Conservation (phyloP, 1,140 invertebrate genomes). For the Achatina immaculata region DNA sequence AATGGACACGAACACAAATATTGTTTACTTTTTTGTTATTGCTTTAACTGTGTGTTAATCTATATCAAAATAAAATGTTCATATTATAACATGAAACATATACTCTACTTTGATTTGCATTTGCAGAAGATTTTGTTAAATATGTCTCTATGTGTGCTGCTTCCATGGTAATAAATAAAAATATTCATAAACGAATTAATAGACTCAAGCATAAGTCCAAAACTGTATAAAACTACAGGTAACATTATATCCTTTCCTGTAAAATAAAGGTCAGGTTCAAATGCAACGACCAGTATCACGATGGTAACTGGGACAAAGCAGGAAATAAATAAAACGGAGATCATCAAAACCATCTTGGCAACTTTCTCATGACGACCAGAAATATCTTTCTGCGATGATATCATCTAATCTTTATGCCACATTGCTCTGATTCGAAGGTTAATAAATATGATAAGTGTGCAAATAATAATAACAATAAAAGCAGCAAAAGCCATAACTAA, state of each 20-base stretch:
- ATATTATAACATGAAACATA: too few species aligned
- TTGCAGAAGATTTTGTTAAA: background rate
- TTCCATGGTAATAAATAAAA: conserved; percentile 20
- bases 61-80: too few species aligned
- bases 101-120: too few species aligned
- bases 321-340: background rate
- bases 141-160: background rate
- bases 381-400: background rate
- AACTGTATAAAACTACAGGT: background rate
- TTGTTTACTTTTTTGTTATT: too few species aligned
- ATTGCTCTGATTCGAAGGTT: background rate
- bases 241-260: background rate
- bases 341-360: conserved; percentile 3
- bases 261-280: background rate
- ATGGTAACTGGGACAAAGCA: conserved; percentile 20
- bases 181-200: conserved; percentile 16
- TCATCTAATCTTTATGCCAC: background rate
- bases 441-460: background rate
- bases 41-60: too few species aligned
- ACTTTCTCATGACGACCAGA: conserved; percentile 17
- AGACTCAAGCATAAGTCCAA: conserved; percentile 11
- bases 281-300: background rate
- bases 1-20: too few species aligned
- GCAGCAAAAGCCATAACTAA: background rate
- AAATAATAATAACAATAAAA: background rate